Percentiles rank a stretch among this genome's conserved stretches.
phyloP scores from a whole-genome alignment of 2,888 invertebrate genomes.

The Drosophila yooni region DNA sequence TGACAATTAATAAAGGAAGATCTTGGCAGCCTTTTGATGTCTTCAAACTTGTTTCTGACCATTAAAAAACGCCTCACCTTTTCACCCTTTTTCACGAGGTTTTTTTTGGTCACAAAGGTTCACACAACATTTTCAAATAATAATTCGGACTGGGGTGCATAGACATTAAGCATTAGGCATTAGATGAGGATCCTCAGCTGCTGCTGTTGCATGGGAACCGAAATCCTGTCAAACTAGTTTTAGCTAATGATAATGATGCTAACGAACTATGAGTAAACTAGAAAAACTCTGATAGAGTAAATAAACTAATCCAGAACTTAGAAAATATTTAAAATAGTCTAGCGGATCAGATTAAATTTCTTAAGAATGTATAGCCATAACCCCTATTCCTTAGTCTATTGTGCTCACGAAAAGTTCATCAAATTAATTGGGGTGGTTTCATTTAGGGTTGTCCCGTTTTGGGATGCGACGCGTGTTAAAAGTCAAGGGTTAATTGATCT shows the following conservation, averaged over 20 bases:
- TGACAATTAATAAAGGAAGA: slow-evolving; percentile 71
- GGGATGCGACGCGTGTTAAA: slow-evolving; percentile 40
- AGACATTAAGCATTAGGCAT: slow-evolving; percentile 23
- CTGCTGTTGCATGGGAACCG: slow-evolving; percentile 62
- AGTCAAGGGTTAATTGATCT: slow-evolving; percentile 73
- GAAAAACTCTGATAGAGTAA: not conserved
- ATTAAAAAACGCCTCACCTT: slow-evolving; percentile 68
- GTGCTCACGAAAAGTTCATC: not conserved
- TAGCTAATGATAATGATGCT: slow-evolving; percentile 1
- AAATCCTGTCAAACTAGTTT: slow-evolving; percentile 64
- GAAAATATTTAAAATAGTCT: not conserved
- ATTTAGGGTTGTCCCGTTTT: slow-evolving; percentile 44
- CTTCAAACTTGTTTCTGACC: slow-evolving; percentile 67
- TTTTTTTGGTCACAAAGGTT: slow-evolving; percentile 45
- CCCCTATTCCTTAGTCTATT: not conserved
- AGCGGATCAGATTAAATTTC: not conserved
- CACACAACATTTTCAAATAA: slow-evolving; percentile 58
- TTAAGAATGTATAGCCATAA: no score
- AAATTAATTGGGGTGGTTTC: slow-evolving; percentile 44
- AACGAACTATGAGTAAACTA: not conserved
- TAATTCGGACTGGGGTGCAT: slow-evolving; percentile 62
- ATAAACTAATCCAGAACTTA: not conserved
- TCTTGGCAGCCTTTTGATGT: slow-evolving; percentile 60
- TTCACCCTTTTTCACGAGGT: slow-evolving; percentile 58
- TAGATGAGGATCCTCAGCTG: slow-evolving; percentile 50